These are phyloP conservation scores for Protonemura montana DNA, from an alignment of 2,888 invertebrate genomes.

Conservation along the genomic window DNA sequence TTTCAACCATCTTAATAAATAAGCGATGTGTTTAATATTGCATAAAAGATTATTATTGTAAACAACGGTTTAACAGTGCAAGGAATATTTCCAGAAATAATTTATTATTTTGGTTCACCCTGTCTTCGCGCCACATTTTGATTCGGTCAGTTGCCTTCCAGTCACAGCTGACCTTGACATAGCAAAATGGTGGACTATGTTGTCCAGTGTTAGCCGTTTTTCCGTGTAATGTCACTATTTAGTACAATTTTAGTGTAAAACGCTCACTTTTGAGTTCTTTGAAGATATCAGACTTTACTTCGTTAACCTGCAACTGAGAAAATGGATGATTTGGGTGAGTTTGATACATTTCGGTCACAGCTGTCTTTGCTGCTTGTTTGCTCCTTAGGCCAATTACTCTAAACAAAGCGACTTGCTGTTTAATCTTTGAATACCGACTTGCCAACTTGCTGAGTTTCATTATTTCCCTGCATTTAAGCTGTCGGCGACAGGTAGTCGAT, in stretches of 20 bases:
- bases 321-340: conserved; percentile 52
- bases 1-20: too few species aligned
- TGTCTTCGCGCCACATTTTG: background rate
- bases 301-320: background rate
- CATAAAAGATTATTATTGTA: too few species aligned
- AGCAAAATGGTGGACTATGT: background rate
- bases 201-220: background rate
- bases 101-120: too few species aligned
- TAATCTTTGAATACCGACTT: background rate
- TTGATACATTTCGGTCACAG: conserved; percentile 17
- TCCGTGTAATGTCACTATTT: background rate
- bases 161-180: background rate
- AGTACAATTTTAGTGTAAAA: background rate
- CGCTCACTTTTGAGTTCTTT: background rate
- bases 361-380: background rate
- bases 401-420: background rate
- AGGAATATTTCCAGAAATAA: too few species aligned
- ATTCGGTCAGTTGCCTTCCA: background rate
- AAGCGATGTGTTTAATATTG: too few species aligned
- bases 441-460: too few species aligned
- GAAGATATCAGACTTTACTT: background rate
- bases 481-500: background rate
- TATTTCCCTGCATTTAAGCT: background rate
- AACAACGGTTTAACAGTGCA: too few species aligned
- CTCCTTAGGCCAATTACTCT: background rate